phyloP scores from a whole-genome alignment of 2,113 vertebrate genomes.

The Lepisosteus oculatus region DNA sequence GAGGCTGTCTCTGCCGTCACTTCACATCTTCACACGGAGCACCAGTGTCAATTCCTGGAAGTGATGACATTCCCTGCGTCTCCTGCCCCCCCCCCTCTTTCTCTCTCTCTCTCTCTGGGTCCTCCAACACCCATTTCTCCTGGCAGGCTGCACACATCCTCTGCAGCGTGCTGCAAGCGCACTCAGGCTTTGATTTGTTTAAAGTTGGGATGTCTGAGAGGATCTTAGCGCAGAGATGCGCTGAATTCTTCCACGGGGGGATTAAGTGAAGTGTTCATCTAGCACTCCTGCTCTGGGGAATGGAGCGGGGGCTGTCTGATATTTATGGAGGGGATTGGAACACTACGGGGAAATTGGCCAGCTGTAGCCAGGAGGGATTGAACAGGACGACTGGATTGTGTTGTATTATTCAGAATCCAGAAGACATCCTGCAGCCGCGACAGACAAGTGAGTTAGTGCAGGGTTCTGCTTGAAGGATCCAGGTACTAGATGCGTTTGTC shows the following conservation, averaged over 20 bases:
- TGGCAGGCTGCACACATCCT: not conserved
- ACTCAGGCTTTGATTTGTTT: too few relatives aligned
- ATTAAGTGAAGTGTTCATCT: slow-evolving; percentile 36
- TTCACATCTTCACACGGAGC: not conserved
- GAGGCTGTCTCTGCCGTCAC: not conserved
- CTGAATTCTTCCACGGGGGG: slow-evolving; percentile 14
- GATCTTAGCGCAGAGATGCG: not conserved
- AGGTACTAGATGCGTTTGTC: too few relatives aligned
- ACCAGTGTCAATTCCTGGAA: not conserved
- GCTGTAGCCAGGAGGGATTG: slow-evolving; percentile 5
- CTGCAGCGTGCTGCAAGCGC: not conserved
- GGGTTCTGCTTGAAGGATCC: too few relatives aligned
- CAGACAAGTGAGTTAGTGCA: not conserved
- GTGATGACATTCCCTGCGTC: not conserved
- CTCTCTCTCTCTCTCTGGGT: slow-evolving; percentile 11
- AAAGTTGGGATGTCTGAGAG: too few relatives aligned
- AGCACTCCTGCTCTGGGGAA: slow-evolving; percentile 23
- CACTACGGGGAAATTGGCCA: slow-evolving; percentile 22
- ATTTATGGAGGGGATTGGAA: slow-evolving; percentile 27
- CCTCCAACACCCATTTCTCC: too few relatives aligned
- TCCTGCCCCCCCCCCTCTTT: not conserved
- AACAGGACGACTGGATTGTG: slow-evolving; percentile 1
- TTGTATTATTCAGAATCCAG: not conserved
- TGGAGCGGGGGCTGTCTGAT: slow-evolving; percentile 17
- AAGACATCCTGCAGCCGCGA: not conserved